These are phyloP conservation scores for Ormyrus nitidulus DNA, from an alignment of 2,888 invertebrate genomes.

Conservation along the genomic window DNA sequence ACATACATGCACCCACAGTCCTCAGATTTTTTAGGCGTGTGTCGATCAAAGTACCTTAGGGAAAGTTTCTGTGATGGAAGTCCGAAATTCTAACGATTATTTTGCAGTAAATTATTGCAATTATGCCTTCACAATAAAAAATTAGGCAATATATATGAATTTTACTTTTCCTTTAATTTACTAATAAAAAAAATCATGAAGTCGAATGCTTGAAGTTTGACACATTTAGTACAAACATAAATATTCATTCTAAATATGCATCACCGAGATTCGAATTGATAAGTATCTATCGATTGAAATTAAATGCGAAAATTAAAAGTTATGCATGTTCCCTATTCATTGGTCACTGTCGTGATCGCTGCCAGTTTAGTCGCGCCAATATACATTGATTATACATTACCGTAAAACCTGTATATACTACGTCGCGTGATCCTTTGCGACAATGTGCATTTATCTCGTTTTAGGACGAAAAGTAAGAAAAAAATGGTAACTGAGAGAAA, in stretches of 20 bases:
- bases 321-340: constrained; percentile 13
- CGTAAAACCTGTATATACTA: not conserved
- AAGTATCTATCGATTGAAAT: too few relatives aligned
- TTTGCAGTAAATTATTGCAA: constrained; percentile 23
- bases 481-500: not conserved
- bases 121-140: not conserved
- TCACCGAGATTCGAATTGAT: too few relatives aligned
- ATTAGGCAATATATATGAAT: constrained; percentile 4
- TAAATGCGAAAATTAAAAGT: not conserved
- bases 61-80: constrained; percentile 47
- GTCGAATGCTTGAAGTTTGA: not conserved
- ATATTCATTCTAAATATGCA: too few relatives aligned
- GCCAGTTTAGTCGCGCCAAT: not conserved
- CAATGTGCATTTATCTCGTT: constrained; percentile 33
- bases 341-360: constrained; percentile 29
- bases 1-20: not conserved
- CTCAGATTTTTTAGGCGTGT: constrained; percentile 11
- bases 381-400: constrained; percentile 4
- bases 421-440: not conserved
- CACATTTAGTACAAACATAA: not conserved
- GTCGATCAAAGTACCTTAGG: constrained; percentile 26
- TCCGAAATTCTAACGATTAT: constrained; percentile 42
- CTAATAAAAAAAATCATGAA: not conserved
- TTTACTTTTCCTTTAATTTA: constrained; percentile 2
- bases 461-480: not conserved